Evolutionary conservation across 2,888 invertebrate species (phyloP).

Genomic region (Agrotis puta): DNA sequence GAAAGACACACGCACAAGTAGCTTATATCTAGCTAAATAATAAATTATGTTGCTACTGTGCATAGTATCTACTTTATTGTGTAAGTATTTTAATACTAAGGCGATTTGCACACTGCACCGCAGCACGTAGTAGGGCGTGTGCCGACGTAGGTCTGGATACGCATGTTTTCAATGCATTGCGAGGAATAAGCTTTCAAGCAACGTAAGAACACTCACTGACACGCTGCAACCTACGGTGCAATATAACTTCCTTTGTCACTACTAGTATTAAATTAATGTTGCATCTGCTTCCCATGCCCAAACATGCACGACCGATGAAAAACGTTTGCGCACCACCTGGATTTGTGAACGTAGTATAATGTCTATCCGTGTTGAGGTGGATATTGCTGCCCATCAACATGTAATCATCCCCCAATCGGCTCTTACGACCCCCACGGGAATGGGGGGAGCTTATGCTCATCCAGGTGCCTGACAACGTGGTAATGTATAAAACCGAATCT

Average conservation of each 20-base stretch:
- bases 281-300: neutral
- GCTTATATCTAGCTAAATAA: neutral
- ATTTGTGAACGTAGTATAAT: constrained; percentile 34
- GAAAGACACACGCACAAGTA: constrained; percentile 4
- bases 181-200: too few species aligned
- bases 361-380: constrained; percentile 39
- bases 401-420: constrained; percentile 47
- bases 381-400: constrained; percentile 53
- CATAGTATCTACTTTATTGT: too few species aligned
- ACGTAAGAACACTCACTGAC: too few species aligned
- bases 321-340: constrained; percentile 34
- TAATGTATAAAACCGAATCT: constrained; percentile 19
- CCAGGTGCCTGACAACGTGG: constrained; percentile 26
- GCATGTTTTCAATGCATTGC: too few species aligned
- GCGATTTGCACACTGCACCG: too few species aligned
- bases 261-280: constrained; percentile 2
- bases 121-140: too few species aligned
- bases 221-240: too few species aligned
- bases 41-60: constrained; percentile 4
- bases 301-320: neutral
- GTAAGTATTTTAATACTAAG: too few species aligned
- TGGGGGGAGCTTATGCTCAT: constrained; percentile 32
- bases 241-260: neutral
- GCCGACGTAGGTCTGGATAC: too few species aligned
- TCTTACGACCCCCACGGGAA: constrained; percentile 41